Percentiles rank a stretch among this genome's conserved stretches.
Conservation (phyloP, 2,797 vertebrate genomes). For the Cirrhinus molitorella region DNA sequence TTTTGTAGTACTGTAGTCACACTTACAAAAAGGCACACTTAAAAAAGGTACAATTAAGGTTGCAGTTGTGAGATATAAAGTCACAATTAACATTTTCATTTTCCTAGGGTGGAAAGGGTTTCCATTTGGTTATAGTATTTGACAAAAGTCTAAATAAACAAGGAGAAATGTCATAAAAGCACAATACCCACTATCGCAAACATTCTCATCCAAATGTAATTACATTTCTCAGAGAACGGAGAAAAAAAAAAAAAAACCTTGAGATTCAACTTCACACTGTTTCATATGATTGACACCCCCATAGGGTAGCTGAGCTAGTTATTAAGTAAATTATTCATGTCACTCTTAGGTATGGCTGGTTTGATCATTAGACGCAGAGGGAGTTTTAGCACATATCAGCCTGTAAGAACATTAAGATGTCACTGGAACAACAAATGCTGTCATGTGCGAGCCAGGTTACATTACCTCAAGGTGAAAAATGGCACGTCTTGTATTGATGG, state of each 20-base stretch:
- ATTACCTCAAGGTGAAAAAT: slow-evolving; percentile 22
- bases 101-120: not conserved
- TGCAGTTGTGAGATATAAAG: not conserved
- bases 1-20: too few species aligned
- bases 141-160: not conserved
- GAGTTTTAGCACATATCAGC: slow-evolving; percentile 32
- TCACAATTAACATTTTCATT: not conserved
- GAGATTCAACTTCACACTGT: slow-evolving; percentile 22
- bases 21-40: too few species aligned
- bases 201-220: not conserved
- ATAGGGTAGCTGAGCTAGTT: slow-evolving; percentile 26
- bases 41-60: too few species aligned
- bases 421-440: slow-evolving; percentile 19
- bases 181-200: not conserved
- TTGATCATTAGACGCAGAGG: slow-evolving; percentile 20
- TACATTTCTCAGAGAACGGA: not conserved
- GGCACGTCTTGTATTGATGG: not conserved
- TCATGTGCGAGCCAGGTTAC: slow-evolving; percentile 1
- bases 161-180: not conserved
- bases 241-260: not conserved
- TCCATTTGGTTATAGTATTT: too few species aligned
- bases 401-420: slow-evolving; percentile 15
- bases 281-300: slow-evolving; percentile 44
- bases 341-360: not conserved
- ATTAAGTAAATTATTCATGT: slow-evolving; percentile 47